Conservation (phyloP, 2,888 invertebrate genomes). For the Orthosia incerta region DNA sequence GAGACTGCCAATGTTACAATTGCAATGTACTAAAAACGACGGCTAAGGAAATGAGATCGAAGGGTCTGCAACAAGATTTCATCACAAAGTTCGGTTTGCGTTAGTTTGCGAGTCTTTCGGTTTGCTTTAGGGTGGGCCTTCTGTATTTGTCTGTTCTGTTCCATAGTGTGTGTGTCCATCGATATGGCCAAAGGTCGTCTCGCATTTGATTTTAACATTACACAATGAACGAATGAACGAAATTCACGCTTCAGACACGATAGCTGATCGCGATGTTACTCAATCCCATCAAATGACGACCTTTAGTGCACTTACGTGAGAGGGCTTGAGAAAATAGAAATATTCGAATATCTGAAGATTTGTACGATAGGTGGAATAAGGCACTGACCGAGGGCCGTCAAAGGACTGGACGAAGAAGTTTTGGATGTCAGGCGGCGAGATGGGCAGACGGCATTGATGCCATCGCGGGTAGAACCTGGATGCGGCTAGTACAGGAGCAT, state of each 20-base stretch:
- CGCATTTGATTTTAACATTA: conserved; percentile 72
- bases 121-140: conserved; percentile 1
- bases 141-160: background rate
- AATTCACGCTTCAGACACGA: conserved; percentile 80
- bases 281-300: conserved; percentile 77
- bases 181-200: conserved; percentile 76
- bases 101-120: background rate
- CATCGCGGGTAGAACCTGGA: too few species aligned
- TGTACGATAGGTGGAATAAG: background rate
- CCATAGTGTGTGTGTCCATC: conserved; percentile 72
- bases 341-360: conserved; percentile 13
- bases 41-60: background rate
- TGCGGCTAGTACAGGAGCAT: too few species aligned
- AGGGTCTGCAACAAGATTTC: background rate
- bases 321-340: conserved; percentile 56
- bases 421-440: too few species aligned
- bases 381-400: too few species aligned
- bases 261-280: conserved; percentile 79
- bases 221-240: conserved; percentile 81
- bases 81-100: background rate
- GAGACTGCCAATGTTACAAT: background rate
- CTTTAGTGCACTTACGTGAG: conserved; percentile 73
- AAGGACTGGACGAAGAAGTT: too few species aligned
- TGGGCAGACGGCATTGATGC: too few species aligned
- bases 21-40: background rate